Base-by-base conservation (phyloP, 2,113 vertebrate species). In the Garra rufa region DNA sequence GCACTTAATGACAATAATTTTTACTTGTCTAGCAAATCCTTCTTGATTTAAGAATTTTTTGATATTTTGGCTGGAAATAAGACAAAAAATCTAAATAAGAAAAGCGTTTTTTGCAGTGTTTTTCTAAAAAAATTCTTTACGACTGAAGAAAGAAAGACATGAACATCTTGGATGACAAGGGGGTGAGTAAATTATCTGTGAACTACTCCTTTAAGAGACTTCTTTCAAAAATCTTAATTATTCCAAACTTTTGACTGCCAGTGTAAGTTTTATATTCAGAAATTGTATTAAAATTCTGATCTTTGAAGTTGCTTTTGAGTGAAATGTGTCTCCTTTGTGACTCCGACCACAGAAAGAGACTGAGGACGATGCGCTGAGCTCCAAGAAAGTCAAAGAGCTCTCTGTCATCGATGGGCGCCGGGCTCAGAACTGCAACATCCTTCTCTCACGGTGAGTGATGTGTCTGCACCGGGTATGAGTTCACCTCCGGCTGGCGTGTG, bases 371-470 rank as follows among this genome's bases (percentile, higher is more conserved):
- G 93, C 94, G 0, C 91, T 98, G 91, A 94, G 95, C 92, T 96
- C 96, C 76, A 96, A 96, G 89, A 99, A 98, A 93, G 97, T 98
- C 89, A 99, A 98, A 93, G 98, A 99, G 90, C 95, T 99, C 85
- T 99, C 98, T 0, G 97, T 99, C 87, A 99, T 99, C 63, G 98
- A 99, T 0, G 98, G 98, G 30, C 96, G 97, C 17, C 95, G 98
- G 89, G 98, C 98, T 88, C 98, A 99, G 91, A 99, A 99, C 73
- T 99, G 98, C 94, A 99, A 99, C 91, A 99, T 99, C 92, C 97
- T 99, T 69, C 96, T 99, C 28, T 99, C 98, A 11, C 96, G 98
- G 98, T 99, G 93, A 34, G 85, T 82, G n/a, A 83, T 50, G 76
- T 21, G 30, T 85, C 65, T 81, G 59, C 19, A n/a, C 69, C 14